Base-by-base conservation (phyloP, 2,797 vertebrate genomes). In the Yasuhikotakia modesta region DNA sequence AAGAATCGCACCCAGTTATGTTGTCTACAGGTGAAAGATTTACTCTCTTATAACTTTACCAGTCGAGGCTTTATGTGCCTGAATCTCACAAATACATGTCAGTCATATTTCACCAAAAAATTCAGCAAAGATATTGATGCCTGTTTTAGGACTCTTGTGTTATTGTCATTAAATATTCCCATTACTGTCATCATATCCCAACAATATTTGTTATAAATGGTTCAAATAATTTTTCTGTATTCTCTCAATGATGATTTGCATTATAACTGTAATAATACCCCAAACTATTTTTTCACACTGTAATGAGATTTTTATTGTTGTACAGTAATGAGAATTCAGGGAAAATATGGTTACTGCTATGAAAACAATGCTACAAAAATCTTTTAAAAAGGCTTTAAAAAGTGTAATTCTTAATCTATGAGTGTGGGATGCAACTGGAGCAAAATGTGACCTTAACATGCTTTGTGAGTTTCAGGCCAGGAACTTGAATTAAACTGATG, bases 11-110 rank as follows among this genome's bases (percentile, higher is more conserved):
- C 39, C 43, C 19, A 61, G 68, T 71, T 66, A 65, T 70, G 30
- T 61, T 61, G 52, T 39, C 24, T 72, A 12, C 55, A 45, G 53
- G 73, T 55, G 19, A 21, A 55, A 14, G 13, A 27, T 76, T 30
- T 30, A 27, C 19, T 73, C 35, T 39, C 35, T 27, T 27, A 39
- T 66, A 35, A 55, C 55, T 16, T 24, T 39, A 27, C 5, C 61
- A 66, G 55, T 4, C 27, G 12, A 53, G n/a, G 35, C 4, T 16
- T 0, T 39, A n/a, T 74, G 21, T 74, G 35, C 11, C 3, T 2
- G 74, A 76, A 68, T 76, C 74, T 76, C 74, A 69, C 24, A 69
- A 76, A 60, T 39, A 39, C 35, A 39, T 39, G 35, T 27, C 30
- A 32, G 30, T 65, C 61, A 39, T 50, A 17, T 17, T 50, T 73